Base-by-base conservation (phyloP, 2,113 vertebrate species). In the Riparia riparia region DNA sequence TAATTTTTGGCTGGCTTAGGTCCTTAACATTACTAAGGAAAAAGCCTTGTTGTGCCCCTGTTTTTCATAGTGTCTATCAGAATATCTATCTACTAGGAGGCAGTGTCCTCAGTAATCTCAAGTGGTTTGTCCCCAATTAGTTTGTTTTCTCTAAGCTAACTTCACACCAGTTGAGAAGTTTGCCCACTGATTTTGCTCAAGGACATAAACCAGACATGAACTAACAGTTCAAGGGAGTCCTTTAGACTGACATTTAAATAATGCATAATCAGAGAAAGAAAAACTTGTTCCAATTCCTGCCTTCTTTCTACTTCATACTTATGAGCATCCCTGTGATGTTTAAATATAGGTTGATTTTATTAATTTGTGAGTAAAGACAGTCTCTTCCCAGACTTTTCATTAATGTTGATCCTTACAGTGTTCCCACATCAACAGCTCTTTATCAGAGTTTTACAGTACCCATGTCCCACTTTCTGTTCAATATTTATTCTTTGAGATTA, bases 341-440 rank as follows among this genome's bases (percentile, higher is more conserved):
- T 83, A 81, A 88, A 63, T 60, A 47, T 32, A 66, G 1, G 26
- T 68, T 76, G 24, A 86, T 53, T 96, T 93, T 94, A 95, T 79
- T 82, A 9, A 90, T 90, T 56, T 97, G 50, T 93, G 64, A 94
- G n/a, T 76, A 71, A 95, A 94, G 39, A 44, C 60, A 93, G n/a
- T 51, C 31, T 73, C n/a, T 45, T 89, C 69, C 28, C 34, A 91
- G 41, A 64, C 25, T 61, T 72, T 72, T 82, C 81, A 93, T 94
- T 92, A 53, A 56, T 89, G 29, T 83, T 92, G 44, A 82, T 17
- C 68, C 60, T 65, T 82, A 88, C 12, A 49, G 47, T 47, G 60
- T 53, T 57, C 65, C 49, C 93, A 90, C 70, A 89, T 97, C 85
- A 97, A 94, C 63, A 96, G 58, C 50, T 97, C 66, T 83, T 96